Evolutionary conservation across 1,140 invertebrate species (phyloP).

Genomic region (Scaptomyza pallida): DNA sequence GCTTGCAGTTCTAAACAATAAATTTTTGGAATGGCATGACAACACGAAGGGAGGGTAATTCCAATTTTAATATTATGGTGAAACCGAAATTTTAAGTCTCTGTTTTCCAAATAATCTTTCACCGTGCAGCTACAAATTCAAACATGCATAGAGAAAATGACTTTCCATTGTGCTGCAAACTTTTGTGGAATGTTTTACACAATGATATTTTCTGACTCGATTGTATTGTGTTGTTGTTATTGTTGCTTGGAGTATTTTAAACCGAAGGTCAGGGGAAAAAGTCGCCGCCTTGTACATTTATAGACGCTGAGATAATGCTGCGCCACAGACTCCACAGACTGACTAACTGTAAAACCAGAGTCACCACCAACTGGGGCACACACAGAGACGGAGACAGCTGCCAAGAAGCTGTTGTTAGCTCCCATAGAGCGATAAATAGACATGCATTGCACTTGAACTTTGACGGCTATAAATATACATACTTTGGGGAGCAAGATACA

Average conservation of each 20-base stretch:
- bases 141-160: too few relatives aligned
- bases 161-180: too few relatives aligned
- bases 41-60: too few relatives aligned
- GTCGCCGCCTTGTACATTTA: constrained; percentile 33
- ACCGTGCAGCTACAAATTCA: too few relatives aligned
- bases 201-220: neutral
- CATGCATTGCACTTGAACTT: constrained; percentile 40
- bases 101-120: too few relatives aligned
- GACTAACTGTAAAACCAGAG: neutral
- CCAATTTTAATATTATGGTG: too few relatives aligned
- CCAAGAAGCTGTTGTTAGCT: constrained; percentile 11
- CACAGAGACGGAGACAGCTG: constrained; percentile 11
- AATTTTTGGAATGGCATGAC: too few relatives aligned
- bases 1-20: too few relatives aligned
- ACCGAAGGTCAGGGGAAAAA: constrained; percentile 32
- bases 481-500: neutral
- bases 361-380: constrained; percentile 42
- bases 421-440: constrained; percentile 47
- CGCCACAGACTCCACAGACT: constrained; percentile 4
- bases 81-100: too few relatives aligned
- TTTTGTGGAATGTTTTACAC: neutral
- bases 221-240: neutral
- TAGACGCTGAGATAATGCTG: constrained; percentile 47
- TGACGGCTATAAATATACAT: constrained; percentile 42
- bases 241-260: neutral